These are phyloP conservation scores for Harmothoe impar DNA, from an alignment of 2,888 invertebrate species.

Conservation along the genomic window DNA sequence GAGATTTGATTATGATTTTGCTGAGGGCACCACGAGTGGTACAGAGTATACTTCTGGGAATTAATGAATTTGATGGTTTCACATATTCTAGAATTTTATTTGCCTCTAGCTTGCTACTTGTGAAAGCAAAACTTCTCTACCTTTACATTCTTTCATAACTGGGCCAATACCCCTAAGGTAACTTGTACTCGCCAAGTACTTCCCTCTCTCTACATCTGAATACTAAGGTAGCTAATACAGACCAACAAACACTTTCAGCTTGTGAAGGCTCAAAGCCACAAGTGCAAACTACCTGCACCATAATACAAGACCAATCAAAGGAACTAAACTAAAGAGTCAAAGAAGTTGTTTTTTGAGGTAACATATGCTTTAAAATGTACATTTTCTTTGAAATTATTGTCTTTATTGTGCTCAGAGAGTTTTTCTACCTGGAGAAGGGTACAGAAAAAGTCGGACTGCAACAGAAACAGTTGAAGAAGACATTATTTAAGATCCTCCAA, in stretches of 20 bases:
- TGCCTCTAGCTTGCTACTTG: too few species aligned
- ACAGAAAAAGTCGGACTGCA: constrained; percentile 55
- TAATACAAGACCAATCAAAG: constrained; percentile 6
- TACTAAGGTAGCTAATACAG: background rate
- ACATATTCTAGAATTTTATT: too few species aligned
- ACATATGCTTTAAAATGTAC: background rate
- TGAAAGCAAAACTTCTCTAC: too few species aligned
- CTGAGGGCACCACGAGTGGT: too few species aligned
- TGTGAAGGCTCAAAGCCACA: constrained; percentile 4
- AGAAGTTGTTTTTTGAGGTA: background rate
- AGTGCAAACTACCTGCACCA: constrained; percentile 24
- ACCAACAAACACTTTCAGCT: background rate
- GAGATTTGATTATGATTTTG: too few species aligned
- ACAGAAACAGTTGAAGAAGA: background rate
- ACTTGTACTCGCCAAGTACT: too few species aligned
- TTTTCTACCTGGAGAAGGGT: constrained; percentile 44
- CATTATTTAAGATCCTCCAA: background rate
- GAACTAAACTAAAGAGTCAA: background rate
- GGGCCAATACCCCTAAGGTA: too few species aligned
- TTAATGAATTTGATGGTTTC: too few species aligned
- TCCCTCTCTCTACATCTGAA: too few species aligned
- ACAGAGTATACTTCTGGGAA: too few species aligned
- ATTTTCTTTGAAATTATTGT: constrained; percentile 16
- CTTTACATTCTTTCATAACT: too few species aligned
- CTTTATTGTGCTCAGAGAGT: constrained; percentile 40